Percentiles rank a stretch among this genome's conserved stretches.
phyloP scores from a whole-genome alignment of 2,888 invertebrate genomes.

The Germaria angustata region DNA sequence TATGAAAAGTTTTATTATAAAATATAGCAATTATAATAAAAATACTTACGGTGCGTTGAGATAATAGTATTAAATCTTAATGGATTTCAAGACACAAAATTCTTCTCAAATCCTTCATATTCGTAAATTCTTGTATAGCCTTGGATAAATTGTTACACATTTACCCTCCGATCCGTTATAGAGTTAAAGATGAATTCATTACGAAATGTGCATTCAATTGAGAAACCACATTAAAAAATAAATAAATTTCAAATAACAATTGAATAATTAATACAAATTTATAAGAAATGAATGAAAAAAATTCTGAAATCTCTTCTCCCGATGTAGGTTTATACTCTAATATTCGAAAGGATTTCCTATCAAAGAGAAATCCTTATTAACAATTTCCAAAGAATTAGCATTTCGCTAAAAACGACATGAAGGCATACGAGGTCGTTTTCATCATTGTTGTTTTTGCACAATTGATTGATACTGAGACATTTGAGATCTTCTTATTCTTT shows the following conservation, averaged over 20 bases:
- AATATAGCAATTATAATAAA: too few relatives aligned
- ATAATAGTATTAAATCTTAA: too few relatives aligned
- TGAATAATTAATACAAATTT: neutral
- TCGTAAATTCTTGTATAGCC: too few relatives aligned
- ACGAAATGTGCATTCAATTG: slow-evolving; percentile 40
- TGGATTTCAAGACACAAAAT: too few relatives aligned
- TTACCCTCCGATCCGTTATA: neutral
- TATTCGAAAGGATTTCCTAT: slow-evolving; percentile 31
- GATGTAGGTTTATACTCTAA: too few relatives aligned
- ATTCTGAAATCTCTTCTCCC: slow-evolving; percentile 33
- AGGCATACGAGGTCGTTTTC: slow-evolving; percentile 45
- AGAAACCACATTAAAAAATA: slow-evolving; percentile 50
- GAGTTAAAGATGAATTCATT: slow-evolving; percentile 21
- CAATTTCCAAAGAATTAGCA: slow-evolving; percentile 53
- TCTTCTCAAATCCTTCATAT: too few relatives aligned
- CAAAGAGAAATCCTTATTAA: neutral
- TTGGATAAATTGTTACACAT: too few relatives aligned
- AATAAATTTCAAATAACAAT: slow-evolving; percentile 5
- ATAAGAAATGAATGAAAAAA: neutral
- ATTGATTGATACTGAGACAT: slow-evolving; percentile 43
- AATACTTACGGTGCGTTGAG: too few relatives aligned
- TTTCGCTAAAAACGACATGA: slow-evolving; percentile 6
- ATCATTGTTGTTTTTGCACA: neutral
- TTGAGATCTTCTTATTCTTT: slow-evolving; percentile 44
- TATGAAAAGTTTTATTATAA: too few relatives aligned